These are phyloP conservation scores for Pterostichus niger DNA, from an alignment of 2,888 invertebrate genomes.

Conservation along the genomic window DNA sequence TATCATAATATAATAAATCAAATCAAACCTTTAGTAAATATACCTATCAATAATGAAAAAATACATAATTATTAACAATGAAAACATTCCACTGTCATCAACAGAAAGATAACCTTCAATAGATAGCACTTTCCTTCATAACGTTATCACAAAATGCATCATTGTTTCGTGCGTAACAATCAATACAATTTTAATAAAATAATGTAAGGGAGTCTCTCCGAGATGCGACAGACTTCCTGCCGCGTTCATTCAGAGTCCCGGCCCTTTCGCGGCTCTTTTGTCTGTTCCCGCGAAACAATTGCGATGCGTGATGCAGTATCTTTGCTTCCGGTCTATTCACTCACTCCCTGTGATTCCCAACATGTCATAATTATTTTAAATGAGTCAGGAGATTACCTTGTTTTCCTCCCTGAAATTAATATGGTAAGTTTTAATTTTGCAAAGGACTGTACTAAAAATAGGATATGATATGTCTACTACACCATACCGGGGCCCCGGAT, in stretches of 20 bases:
- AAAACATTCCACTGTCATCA: no score
- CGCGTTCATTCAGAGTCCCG: not conserved
- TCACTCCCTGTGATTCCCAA: not conserved
- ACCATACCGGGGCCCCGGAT: no score
- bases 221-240: constrained; percentile 35
- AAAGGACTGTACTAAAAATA: no score
- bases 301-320: constrained; percentile 44
- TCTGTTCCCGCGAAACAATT: constrained; percentile 7
- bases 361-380: constrained; percentile 47
- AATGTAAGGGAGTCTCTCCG: constrained; percentile 26
- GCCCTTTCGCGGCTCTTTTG: constrained; percentile 3
- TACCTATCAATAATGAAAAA: not conserved
- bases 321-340: constrained; percentile 47
- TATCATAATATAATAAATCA: not conserved
- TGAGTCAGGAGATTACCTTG: constrained; percentile 36
- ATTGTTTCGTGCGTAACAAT: constrained; percentile 44
- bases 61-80: constrained; percentile 8
- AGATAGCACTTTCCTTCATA: constrained; percentile 33
- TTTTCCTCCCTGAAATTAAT: constrained; percentile 6
- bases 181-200: constrained; percentile 64
- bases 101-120: constrained; percentile 29
- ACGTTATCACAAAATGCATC: constrained; percentile 50
- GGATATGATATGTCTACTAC: no score
- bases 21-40: not conserved
- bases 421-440: not conserved